phyloP scores from a whole-genome alignment of 2,797 vertebrate species.

The Poecilia gillii region DNA sequence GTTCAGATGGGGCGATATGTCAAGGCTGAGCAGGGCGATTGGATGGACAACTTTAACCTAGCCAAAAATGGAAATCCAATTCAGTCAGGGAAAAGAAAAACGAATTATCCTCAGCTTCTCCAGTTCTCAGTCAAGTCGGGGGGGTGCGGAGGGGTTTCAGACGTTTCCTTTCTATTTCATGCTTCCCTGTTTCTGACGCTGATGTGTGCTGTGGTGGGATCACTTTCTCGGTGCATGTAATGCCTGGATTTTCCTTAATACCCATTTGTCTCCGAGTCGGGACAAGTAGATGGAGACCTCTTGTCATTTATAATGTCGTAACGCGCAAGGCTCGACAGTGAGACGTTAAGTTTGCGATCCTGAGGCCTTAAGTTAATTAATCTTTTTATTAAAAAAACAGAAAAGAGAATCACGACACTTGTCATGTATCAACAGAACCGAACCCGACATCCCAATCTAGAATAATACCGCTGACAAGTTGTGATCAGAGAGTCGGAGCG shows the following conservation, averaged over 20 bases:
- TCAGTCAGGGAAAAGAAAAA: slow-evolving; percentile 71
- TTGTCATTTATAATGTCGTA: slow-evolving; percentile 52
- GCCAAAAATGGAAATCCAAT: slow-evolving; percentile 78
- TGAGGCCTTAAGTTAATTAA: slow-evolving; percentile 76
- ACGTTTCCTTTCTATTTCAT: slow-evolving; percentile 69
- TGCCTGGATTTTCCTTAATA: slow-evolving; percentile 62
- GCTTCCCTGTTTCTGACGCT: slow-evolving; percentile 60
- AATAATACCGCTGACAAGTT: slow-evolving; percentile 57
- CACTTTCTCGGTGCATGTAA: slow-evolving; percentile 41
- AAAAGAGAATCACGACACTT: slow-evolving; percentile 11
- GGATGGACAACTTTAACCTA: slow-evolving; percentile 76
- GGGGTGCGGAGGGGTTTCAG: slow-evolving; percentile 43
- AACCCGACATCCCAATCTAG: slow-evolving; percentile 61
- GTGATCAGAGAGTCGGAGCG: slow-evolving; percentile 23
- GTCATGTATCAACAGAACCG: slow-evolving; percentile 62
- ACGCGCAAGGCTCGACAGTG: slow-evolving; percentile 60
- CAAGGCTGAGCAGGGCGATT: slow-evolving; percentile 66
- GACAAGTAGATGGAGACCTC: slow-evolving; percentile 64
- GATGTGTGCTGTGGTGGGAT: slow-evolving; percentile 45
- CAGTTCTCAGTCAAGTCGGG: slow-evolving; percentile 56
- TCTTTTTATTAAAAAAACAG: slow-evolving; percentile 45
- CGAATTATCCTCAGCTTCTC: slow-evolving; percentile 61
- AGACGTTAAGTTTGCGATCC: slow-evolving; percentile 68
- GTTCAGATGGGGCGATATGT: slow-evolving; percentile 75
- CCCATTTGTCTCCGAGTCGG: slow-evolving; percentile 63